Percentiles rank a stretch among this genome's conserved stretches.
phyloP scores from a whole-genome alignment of 2,888 invertebrate species.

The Lycocerus yunnanus region DNA sequence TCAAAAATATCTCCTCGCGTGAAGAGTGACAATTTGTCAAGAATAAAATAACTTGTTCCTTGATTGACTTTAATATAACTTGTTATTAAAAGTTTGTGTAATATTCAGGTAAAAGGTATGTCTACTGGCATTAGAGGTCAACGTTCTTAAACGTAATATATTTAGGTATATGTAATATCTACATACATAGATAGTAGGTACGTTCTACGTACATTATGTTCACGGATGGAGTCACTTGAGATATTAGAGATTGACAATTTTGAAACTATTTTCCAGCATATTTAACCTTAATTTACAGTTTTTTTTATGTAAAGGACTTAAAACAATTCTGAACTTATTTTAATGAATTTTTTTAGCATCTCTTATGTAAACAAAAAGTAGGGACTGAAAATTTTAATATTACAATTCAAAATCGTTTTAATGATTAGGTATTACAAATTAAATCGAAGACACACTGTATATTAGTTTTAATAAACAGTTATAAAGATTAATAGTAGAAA shows the following conservation, averaged over 20 bases:
- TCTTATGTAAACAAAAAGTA: no score
- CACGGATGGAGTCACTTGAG: background rate
- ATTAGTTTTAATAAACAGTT: conserved; percentile 37
- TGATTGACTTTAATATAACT: conserved; percentile 24
- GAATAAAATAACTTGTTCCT: background rate
- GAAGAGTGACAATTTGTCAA: background rate
- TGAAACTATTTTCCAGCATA: background rate
- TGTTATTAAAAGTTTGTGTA: conserved; percentile 24
- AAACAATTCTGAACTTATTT: no score
- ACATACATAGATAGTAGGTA: background rate
- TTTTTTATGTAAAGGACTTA: no score
- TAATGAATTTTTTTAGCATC: no score
- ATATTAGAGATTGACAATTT: background rate
- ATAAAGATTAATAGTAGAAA: conserved; percentile 40
- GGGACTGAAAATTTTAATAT: no score
- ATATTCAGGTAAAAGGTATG: conserved; percentile 26
- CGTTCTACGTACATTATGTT: background rate
- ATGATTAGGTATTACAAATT: background rate
- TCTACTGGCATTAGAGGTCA: conserved; percentile 36
- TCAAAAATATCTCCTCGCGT: background rate
- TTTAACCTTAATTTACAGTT: background rate
- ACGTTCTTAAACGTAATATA: conserved; percentile 32
- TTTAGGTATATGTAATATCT: background rate
- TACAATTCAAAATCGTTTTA: no score
- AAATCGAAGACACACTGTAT: no score